Conservation (phyloP, 2,888 invertebrate species). For the Sinotaia quadrata region DNA sequence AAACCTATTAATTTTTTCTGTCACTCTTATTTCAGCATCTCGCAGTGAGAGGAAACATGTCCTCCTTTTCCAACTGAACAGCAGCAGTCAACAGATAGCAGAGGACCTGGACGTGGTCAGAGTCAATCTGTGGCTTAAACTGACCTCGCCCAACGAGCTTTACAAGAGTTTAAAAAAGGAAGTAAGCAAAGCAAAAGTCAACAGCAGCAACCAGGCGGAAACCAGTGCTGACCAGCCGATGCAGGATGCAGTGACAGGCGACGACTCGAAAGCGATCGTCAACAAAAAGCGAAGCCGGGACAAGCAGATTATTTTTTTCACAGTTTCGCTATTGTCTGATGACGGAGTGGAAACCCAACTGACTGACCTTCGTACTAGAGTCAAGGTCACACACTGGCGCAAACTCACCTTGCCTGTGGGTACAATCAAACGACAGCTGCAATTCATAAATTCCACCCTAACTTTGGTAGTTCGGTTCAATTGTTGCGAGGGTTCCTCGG, state of each 20-base stretch:
- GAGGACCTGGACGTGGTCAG: constrained; percentile 20
- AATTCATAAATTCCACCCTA: constrained; percentile 13
- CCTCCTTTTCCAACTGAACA: constrained; percentile 20
- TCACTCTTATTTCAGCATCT: neutral
- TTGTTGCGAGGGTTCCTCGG: constrained; percentile 26
- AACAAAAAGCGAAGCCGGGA: constrained; percentile 1
- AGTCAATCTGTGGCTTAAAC: constrained; percentile 14
- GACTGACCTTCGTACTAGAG: constrained; percentile 34
- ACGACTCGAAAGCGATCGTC: neutral
- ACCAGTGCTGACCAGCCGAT: neutral
- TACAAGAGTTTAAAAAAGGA: neutral
- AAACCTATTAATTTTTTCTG: neutral
- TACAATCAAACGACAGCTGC: constrained; percentile 28
- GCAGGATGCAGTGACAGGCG: neutral
- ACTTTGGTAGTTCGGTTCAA: constrained; percentile 30
- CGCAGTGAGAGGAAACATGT: constrained; percentile 11
- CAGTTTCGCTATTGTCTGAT: constrained; percentile 21
- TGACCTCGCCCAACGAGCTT: neutral
- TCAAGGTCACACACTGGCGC: constrained; percentile 35
- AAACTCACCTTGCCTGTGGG: constrained; percentile 34
- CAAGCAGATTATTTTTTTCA: constrained; percentile 19
- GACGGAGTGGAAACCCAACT: constrained; percentile 22
- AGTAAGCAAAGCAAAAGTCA: neutral
- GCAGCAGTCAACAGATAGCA: neutral
- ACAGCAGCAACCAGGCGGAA: neutral